Evolutionary conservation across 2,888 invertebrate genomes (phyloP).

Genomic region (Luffia ferchaultella): DNA sequence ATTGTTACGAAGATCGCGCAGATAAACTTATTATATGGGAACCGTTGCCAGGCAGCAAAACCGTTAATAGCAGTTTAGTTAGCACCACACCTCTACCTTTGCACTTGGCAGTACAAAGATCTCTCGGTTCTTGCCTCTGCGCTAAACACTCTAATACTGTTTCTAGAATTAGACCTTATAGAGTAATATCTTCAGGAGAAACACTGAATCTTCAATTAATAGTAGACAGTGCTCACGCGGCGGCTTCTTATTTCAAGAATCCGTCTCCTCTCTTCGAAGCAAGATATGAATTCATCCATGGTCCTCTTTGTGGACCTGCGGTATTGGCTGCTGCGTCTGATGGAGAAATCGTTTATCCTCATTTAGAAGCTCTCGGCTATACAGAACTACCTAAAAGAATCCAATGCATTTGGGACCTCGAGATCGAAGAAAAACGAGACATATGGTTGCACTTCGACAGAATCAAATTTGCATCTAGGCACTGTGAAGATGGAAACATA

Average conservation of each 20-base stretch:
- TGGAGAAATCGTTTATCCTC: constrained; percentile 88
- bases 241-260: constrained; percentile 88
- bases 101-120: constrained; percentile 71
- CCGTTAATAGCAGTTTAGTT: constrained; percentile 34
- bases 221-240: constrained; percentile 85
- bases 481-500: constrained; percentile 86
- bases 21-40: constrained; percentile 87
- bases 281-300: constrained; percentile 88
- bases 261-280: constrained; percentile 86
- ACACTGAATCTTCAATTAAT: constrained; percentile 82
- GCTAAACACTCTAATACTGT: constrained; percentile 68
- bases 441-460: constrained; percentile 89
- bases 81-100: constrained; percentile 60
- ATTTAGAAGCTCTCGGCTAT: constrained; percentile 79
- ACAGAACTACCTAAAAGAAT: constrained; percentile 74
- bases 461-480: constrained; percentile 83
- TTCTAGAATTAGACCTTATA: constrained; percentile 66
- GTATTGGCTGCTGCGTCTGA: constrained; percentile 81
- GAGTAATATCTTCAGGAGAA: constrained; percentile 82
- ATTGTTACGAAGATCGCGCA: constrained; percentile 86
- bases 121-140: constrained; percentile 79
- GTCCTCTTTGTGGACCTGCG: constrained; percentile 87
- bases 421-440: constrained; percentile 83
- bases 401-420: constrained; percentile 83
- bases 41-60: constrained; percentile 51